Evolutionary conservation across 1,140 invertebrate species (phyloP), one percentile per base, ranked within the genome.

Genomic region (Drosophila equinoxialis): DNA sequence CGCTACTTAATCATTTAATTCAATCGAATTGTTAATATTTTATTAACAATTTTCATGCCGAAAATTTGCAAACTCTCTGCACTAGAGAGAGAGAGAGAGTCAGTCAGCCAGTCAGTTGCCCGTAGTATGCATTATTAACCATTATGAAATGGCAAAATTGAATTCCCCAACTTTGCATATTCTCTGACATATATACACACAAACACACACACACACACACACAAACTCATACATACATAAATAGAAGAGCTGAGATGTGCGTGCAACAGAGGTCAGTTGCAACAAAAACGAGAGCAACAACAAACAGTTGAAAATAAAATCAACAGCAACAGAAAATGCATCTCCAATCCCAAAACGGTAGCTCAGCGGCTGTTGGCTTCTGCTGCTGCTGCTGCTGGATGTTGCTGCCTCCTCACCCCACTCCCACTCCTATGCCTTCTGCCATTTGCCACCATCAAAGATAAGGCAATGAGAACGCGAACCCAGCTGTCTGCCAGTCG

Each of bases 231-330:
- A 6, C 11, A n/a, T 33, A 17, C 26, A 58, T 10, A 51, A 61
- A 30, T 26, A 20, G 60, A 20, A 20, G 68, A 41, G 26, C 5
- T 42, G 69, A 42, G 48, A 35, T 30, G 30, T 63, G 61, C 61
- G 30, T 63, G 42, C 41, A 48, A 45, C 42, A 30, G 61, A 63
- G 72, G 64, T 74, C 65, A 68, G 73, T 63, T 17, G 57, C 14
- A 59, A 59, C 33, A 6, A 37, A 33, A 59, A 37, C 57, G 33
- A 37, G 33, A 59, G 57, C 57, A 59, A 59, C 61, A 20, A 55
- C 60, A 59, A 74, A 45, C 39, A 58, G 64, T 65, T 74, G 58
- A 62, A 48, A 42, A 75, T 68, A 23, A 58, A 75, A 75, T 75
- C 72, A 58, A 41, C 65, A 68, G 45, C 60, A 42, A 45, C 11